phyloP scores from a whole-genome alignment of 2,888 invertebrate species.

The Thyatira batis region DNA sequence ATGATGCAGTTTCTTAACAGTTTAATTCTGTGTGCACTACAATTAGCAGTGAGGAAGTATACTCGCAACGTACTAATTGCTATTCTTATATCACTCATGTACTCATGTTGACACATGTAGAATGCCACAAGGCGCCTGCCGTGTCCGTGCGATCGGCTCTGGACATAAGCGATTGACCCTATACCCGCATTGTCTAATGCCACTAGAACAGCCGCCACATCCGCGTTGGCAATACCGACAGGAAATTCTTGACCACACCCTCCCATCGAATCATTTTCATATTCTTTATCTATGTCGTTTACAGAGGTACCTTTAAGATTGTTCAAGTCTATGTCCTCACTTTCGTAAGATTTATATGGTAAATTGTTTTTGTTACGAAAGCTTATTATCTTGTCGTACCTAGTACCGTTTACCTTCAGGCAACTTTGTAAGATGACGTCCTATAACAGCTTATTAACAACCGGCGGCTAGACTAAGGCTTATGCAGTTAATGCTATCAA shows the following conservation, averaged over 20 bases:
- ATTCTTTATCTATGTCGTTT: not conserved
- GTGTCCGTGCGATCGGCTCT: not conserved
- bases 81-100: not conserved
- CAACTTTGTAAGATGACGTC: not conserved
- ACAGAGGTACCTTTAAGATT: too few species aligned
- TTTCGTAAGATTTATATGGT: not conserved
- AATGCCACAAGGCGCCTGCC: not conserved
- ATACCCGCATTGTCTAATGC: conserved; percentile 59
- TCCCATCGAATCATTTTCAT: not conserved
- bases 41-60: not conserved
- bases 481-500: not conserved
- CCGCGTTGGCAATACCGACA: conserved; percentile 54
- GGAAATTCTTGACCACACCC: conserved; percentile 6
- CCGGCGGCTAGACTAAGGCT: not conserved
- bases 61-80: not conserved
- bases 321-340: not conserved
- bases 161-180: conserved; percentile 43
- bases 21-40: not conserved
- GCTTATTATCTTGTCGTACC: not conserved
- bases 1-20: not conserved
- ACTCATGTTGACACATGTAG: not conserved
- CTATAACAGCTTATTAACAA: not conserved
- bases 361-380: not conserved
- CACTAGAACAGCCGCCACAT: conserved; percentile 40
- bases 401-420: not conserved